phyloP scores from a whole-genome alignment of 2,888 invertebrate genomes.

The Agrochola lota region DNA sequence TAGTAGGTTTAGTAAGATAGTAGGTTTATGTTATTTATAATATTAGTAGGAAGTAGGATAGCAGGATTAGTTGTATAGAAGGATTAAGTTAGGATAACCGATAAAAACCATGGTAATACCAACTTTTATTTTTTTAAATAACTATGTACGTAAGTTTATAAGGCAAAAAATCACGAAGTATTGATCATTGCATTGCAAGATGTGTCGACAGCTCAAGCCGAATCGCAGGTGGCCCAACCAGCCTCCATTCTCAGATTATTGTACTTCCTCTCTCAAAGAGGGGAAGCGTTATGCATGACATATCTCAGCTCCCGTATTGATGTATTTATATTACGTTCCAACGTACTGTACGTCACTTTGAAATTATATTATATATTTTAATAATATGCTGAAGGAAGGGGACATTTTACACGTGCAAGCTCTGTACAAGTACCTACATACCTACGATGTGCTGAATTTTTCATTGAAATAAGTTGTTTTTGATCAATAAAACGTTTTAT shows the following conservation, averaged over 20 bases:
- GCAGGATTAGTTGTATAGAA: too few relatives aligned
- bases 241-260: slow-evolving; percentile 57
- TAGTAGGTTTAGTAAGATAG: too few relatives aligned
- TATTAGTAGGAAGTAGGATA: too few relatives aligned
- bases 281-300: slow-evolving; percentile 57
- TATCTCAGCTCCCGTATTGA: slow-evolving; percentile 52
- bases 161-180: slow-evolving; percentile 7
- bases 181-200: slow-evolving; percentile 37
- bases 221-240: slow-evolving; percentile 53
- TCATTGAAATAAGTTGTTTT: slow-evolving; percentile 15
- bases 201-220: slow-evolving; percentile 20
- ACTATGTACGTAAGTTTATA: not conserved
- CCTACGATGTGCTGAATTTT: not conserved
- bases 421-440: not conserved
- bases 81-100: not conserved
- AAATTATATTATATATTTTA: slow-evolving; percentile 42
- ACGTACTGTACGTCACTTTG: slow-evolving; percentile 5
- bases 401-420: slow-evolving; percentile 31
- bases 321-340: slow-evolving; percentile 15
- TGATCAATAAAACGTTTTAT: not conserved
- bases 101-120: not conserved
- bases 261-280: slow-evolving; percentile 40
- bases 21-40: too few relatives aligned
- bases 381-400: slow-evolving; percentile 32
- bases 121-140: not conserved